Conservation (phyloP, 2,797 vertebrate genomes). For the Falco naumanni region DNA sequence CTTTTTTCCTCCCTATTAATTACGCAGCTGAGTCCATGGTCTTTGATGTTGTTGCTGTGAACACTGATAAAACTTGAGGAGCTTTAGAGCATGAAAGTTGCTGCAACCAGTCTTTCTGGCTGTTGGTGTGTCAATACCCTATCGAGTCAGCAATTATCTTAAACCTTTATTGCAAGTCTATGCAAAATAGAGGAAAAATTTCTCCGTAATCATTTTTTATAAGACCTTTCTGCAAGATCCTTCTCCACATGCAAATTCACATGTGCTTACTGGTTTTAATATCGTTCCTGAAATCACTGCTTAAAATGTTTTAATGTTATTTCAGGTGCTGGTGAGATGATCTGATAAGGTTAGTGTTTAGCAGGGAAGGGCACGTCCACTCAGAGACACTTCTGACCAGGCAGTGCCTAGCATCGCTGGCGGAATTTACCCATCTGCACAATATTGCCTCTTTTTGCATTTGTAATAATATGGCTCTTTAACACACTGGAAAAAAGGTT, state of each 20-base stretch:
- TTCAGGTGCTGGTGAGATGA: neutral
- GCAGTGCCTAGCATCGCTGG: fast-evolving
- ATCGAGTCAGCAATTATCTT: neutral
- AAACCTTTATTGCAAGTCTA: neutral
- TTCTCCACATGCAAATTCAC: neutral
- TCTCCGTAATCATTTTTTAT: neutral
- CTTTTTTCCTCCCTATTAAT: slow-evolving; percentile 1
- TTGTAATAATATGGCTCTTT: neutral
- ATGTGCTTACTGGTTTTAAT: neutral
- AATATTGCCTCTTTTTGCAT: neutral
- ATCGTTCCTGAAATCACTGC: neutral
- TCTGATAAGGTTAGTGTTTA: neutral
- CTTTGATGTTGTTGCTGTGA: slow-evolving; percentile 83
- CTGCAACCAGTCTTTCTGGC: slow-evolving; percentile 7
- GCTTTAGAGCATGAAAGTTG: slow-evolving; percentile 8
- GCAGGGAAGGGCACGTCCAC: neutral
- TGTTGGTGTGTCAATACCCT: neutral
- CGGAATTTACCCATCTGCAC: neutral
- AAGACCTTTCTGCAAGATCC: neutral
- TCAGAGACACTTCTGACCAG: neutral
- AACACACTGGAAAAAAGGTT: neutral
- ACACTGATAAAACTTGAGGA: slow-evolving; percentile 64
- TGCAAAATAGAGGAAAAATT: neutral
- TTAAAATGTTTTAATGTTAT: neutral
- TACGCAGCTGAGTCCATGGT: slow-evolving; percentile 16